Percentiles rank a stretch among this genome's conserved stretches.
phyloP scores from a whole-genome alignment of 37 sponge, comb jelly and placozoan genomes.

The Theonella swinhoei region DNA sequence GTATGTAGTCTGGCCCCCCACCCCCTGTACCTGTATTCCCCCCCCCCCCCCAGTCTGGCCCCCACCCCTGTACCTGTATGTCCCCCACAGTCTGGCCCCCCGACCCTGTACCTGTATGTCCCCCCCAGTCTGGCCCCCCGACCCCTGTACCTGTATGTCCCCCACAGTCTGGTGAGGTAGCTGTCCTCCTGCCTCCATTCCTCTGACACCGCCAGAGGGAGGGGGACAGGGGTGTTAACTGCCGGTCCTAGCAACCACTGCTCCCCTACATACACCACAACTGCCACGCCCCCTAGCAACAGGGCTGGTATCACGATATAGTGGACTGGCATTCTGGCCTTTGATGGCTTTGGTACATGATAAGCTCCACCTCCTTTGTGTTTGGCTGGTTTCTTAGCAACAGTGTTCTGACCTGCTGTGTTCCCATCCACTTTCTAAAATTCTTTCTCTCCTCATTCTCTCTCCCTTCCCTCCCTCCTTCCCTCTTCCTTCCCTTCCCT shows the following conservation, averaged over 20 bases:
- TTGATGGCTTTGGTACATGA: background rate
- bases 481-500: constrained; percentile 17
- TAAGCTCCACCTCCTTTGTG: background rate
- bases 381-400: background rate
- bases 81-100: too few species aligned
- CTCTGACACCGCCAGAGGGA: constrained; percentile 37
- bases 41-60: too few species aligned
- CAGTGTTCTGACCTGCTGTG: too few species aligned
- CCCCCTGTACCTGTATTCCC: too few species aligned
- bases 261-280: background rate
- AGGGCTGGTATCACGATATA: background rate
- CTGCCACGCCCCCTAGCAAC: background rate
- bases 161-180: constrained; percentile 68
- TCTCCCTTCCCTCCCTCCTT: constrained; percentile 24
- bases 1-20: too few species aligned
- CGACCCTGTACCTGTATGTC: too few species aligned
- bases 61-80: too few species aligned
- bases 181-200: constrained; percentile 40
- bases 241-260: constrained; percentile 19
- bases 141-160: constrained; percentile 73
- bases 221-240: constrained; percentile 33
- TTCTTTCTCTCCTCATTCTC: constrained; percentile 6
- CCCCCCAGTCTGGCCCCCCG: too few species aligned
- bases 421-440: background rate
- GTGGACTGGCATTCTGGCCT: background rate